These are phyloP conservation scores for Eleutherodactylus coqui DNA, from an alignment of 2,797 vertebrate genomes.

Conservation along the genomic window DNA sequence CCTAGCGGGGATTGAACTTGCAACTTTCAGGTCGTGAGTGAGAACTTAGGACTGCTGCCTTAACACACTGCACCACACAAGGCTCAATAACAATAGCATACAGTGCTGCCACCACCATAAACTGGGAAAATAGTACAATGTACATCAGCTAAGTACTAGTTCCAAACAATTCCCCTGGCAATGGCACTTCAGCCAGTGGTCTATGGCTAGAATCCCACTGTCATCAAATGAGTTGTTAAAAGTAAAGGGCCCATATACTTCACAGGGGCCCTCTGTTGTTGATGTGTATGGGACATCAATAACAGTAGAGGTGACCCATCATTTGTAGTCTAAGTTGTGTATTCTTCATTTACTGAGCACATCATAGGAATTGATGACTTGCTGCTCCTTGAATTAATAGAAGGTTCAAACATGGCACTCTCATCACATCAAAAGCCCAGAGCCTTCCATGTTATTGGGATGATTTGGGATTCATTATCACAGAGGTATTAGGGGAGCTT, in stretches of 20 bases:
- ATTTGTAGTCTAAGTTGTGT: background rate
- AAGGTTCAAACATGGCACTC: constrained; percentile 5
- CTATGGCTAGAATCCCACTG: background rate
- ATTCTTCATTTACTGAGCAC: background rate
- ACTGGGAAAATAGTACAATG: too few relatives aligned
- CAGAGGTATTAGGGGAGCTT: constrained; percentile 27
- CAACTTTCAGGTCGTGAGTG: too few relatives aligned
- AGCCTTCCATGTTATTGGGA: constrained; percentile 24
- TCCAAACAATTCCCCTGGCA: background rate
- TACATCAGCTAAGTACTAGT: background rate
- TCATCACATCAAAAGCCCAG: constrained; percentile 26
- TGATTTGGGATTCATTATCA: constrained; percentile 36
- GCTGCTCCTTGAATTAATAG: background rate
- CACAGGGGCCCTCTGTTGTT: background rate
- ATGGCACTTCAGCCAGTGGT: background rate
- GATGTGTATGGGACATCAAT: background rate
- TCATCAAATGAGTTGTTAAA: background rate
- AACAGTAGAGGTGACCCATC: too few relatives aligned
- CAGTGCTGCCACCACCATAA: too few relatives aligned
- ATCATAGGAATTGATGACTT: background rate
- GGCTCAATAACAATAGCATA: too few relatives aligned
- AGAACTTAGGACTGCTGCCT: too few relatives aligned
- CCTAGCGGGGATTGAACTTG: too few relatives aligned
- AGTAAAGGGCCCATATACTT: background rate
- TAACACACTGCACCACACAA: too few relatives aligned